phyloP scores from a whole-genome alignment of 2,797 vertebrate genomes.

The Ataeniobius toweri region DNA sequence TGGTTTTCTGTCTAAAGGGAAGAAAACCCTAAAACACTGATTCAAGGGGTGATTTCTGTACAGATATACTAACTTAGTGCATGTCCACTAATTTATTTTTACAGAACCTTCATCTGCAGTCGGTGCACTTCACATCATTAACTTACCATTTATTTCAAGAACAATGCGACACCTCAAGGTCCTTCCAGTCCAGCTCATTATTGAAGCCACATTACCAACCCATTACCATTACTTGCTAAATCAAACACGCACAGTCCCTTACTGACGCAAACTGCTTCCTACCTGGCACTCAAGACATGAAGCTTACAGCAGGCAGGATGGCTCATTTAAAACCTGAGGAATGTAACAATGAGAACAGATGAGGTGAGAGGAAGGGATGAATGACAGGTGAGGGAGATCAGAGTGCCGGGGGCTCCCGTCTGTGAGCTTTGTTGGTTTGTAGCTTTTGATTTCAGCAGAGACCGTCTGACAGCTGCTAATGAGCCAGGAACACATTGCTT shows the following conservation, averaged over 20 bases:
- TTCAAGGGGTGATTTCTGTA: conserved; percentile 3
- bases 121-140: conserved; percentile 46
- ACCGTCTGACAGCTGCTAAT: conserved; percentile 48
- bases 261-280: neutral
- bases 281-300: neutral
- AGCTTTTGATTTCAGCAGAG: conserved; percentile 38
- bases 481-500: conserved; percentile 28
- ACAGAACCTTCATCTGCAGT: conserved; percentile 18
- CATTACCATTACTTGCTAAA: conserved; percentile 6
- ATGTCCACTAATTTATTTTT: neutral
- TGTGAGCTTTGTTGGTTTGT: neutral
- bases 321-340: conserved; percentile 25
- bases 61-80: neutral
- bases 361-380: conserved; percentile 11
- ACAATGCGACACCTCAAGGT: conserved; percentile 52
- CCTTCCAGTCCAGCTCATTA: conserved; percentile 26
- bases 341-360: neutral
- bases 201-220: conserved; percentile 16
- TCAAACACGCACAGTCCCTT: conserved; percentile 13
- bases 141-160: conserved; percentile 57
- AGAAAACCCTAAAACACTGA: neutral
- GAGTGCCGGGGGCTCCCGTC: neutral
- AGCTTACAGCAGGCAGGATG: neutral
- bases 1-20: neutral
- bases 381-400: conserved; percentile 25